phyloP scores from a whole-genome alignment of 2,888 invertebrate genomes.

The Gortyna flavago region DNA sequence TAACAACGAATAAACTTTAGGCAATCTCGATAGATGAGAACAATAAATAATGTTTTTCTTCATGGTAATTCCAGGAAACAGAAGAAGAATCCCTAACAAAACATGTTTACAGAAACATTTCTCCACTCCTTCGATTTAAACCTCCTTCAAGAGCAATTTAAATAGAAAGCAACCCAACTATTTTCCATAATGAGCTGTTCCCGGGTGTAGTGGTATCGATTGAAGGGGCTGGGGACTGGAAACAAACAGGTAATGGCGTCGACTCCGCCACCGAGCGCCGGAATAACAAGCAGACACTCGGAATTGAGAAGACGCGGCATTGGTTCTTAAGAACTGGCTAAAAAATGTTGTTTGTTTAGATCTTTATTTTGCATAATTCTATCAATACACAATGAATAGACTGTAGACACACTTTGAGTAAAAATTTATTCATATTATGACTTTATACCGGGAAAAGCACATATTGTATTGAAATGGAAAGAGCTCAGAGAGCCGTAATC shows the following conservation, averaged over 20 bases:
- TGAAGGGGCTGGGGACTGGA: constrained; percentile 40
- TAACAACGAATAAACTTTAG: background rate
- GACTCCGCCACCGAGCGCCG: constrained; percentile 40
- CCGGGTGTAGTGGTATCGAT: constrained; percentile 52
- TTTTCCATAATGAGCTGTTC: constrained; percentile 62
- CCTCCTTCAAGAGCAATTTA: constrained; percentile 51
- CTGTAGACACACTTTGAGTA: no score
- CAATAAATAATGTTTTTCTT: background rate
- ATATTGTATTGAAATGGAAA: constrained; percentile 1
- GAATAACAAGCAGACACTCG: constrained; percentile 57
- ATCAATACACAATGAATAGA: background rate
- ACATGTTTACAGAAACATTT: constrained; percentile 29
- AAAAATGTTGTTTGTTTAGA: background rate
- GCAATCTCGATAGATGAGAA: background rate
- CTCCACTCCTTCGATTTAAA: constrained; percentile 31
- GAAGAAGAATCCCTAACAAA: constrained; percentile 7
- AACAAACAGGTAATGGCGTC: constrained; percentile 59
- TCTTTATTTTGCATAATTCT: background rate
- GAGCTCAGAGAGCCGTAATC: background rate
- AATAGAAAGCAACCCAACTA: constrained; percentile 55
- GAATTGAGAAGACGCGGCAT: constrained; percentile 39
- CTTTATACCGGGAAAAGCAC: background rate
- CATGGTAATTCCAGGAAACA: background rate
- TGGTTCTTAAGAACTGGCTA: constrained; percentile 18
- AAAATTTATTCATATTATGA: no score